A percentile compares a stretch with the other conserved stretches of the same genome.
These are phyloP conservation scores for Enteromius treurensis DNA, from an alignment of 2,797 vertebrate genomes.

Conservation along the genomic window DNA sequence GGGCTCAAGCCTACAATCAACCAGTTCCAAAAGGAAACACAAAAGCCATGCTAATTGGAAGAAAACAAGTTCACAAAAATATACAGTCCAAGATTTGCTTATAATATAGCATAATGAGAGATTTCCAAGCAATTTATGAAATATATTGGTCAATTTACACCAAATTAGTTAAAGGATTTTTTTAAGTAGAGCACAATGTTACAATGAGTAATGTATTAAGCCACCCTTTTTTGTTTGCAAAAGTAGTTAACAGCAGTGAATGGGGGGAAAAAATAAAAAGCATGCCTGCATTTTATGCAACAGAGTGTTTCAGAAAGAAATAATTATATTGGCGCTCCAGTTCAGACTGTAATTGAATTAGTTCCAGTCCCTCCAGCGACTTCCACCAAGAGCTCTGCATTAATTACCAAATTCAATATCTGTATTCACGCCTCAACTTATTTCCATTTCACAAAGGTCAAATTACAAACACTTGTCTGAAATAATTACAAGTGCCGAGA, in stretches of 20 bases:
- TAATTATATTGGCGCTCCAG: constrained; percentile 78
- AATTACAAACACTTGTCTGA: constrained; percentile 70
- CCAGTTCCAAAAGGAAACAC: neutral
- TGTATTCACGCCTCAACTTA: constrained; percentile 74
- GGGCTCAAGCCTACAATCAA: neutral
- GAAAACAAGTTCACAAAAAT: neutral
- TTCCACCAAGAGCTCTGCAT: constrained; percentile 75
- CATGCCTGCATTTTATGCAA: constrained; percentile 66
- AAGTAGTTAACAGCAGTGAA: neutral
- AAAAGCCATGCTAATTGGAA: neutral
- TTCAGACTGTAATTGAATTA: constrained; percentile 80
- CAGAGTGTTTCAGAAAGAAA: constrained; percentile 70
- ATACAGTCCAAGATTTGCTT: neutral
- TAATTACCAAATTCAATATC: constrained; percentile 82
- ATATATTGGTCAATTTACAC: neutral
- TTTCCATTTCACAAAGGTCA: constrained; percentile 79
- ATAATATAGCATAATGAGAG: neutral
- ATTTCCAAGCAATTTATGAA: neutral
- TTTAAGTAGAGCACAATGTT: neutral
- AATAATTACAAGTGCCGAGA: constrained; percentile 65
- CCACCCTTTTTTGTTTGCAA: constrained; percentile 12
- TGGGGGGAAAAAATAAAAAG: constrained; percentile 52
- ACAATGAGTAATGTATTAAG: constrained; percentile 19
- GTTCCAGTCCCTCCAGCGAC: constrained; percentile 69
- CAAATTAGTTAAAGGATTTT: neutral